Evolutionary conservation across 35 echinoderm and acorn worm species (phyloP).

Genomic region (Ophioderma brevispina): DNA sequence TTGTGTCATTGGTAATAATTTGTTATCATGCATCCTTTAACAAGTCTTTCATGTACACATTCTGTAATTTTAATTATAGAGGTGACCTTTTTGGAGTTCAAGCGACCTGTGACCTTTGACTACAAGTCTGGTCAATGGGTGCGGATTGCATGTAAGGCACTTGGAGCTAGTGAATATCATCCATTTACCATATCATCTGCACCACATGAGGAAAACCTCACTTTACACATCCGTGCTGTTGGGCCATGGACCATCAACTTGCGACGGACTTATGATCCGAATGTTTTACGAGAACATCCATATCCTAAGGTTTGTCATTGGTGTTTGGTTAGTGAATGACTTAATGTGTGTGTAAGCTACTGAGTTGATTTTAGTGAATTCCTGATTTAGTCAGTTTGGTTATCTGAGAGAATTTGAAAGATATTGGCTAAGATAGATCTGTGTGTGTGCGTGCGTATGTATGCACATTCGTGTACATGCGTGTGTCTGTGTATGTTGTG

Average conservation of each 20-base stretch:
- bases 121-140: constrained; percentile 99
- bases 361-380: too few species aligned
- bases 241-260: constrained; percentile 98
- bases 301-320: constrained; percentile 99
- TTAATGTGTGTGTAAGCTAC: too few species aligned
- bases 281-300: constrained; percentile 81
- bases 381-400: too few species aligned
- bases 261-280: constrained; percentile 88
- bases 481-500: too few species aligned
- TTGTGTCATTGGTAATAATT: too few species aligned
- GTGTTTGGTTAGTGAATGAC: too few species aligned
- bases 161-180: constrained; percentile 90
- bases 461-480: too few species aligned
- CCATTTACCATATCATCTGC: constrained; percentile 96
- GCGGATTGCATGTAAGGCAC: constrained; percentile 84
- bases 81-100: constrained; percentile 90
- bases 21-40: too few species aligned
- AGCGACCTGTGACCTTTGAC: constrained; percentile 89
- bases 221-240: constrained; percentile 90
- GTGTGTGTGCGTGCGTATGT: too few species aligned
- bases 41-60: not conserved
- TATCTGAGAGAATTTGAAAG: too few species aligned
- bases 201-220: constrained; percentile 92
- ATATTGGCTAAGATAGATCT: too few species aligned
- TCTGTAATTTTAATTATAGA: constrained; percentile 19